These are phyloP conservation scores for Pterostichus madidus DNA, from an alignment of 2,888 invertebrate species.

Conservation along the genomic window DNA sequence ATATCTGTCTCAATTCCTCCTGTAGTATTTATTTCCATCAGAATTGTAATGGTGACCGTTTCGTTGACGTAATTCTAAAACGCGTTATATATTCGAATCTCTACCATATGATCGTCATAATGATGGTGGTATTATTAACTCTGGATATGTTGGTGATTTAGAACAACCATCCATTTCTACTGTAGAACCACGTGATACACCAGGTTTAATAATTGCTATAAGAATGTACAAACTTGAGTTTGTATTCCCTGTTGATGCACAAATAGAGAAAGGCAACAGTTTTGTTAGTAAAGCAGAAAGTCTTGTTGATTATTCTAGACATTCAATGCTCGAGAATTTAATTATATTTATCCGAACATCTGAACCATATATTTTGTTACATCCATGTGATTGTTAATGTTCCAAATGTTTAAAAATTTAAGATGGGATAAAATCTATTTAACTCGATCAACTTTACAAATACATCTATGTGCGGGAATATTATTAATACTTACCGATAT, in stretches of 20 bases:
- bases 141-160: slow-evolving; percentile 84
- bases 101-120: slow-evolving; percentile 80
- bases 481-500: slow-evolving; percentile 85
- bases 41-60: slow-evolving; percentile 81
- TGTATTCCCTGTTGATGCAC: slow-evolving; percentile 84
- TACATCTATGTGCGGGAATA: slow-evolving; percentile 86
- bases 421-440: slow-evolving; percentile 84
- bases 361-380: slow-evolving; percentile 81
- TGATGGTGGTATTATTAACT: slow-evolving; percentile 84
- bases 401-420: slow-evolving; percentile 82
- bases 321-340: slow-evolving; percentile 82
- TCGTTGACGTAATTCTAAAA: slow-evolving; percentile 86
- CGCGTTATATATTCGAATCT: slow-evolving; percentile 79
- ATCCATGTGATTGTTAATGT: slow-evolving; percentile 86
- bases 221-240: slow-evolving; percentile 89
- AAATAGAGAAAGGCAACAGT: slow-evolving; percentile 78
- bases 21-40: slow-evolving; percentile 84
- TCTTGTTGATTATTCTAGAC: slow-evolving; percentile 84
- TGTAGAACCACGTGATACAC: slow-evolving; percentile 73
- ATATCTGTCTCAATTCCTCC: slow-evolving; percentile 85
- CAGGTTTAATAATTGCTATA: slow-evolving; percentile 84
- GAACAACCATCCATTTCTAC: slow-evolving; percentile 30
- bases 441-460: slow-evolving; percentile 83
- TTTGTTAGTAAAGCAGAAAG: slow-evolving; percentile 85
- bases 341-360: slow-evolving; percentile 78